phyloP scores from a whole-genome alignment of 2,888 invertebrate species.

The Mythimna lalbum region DNA sequence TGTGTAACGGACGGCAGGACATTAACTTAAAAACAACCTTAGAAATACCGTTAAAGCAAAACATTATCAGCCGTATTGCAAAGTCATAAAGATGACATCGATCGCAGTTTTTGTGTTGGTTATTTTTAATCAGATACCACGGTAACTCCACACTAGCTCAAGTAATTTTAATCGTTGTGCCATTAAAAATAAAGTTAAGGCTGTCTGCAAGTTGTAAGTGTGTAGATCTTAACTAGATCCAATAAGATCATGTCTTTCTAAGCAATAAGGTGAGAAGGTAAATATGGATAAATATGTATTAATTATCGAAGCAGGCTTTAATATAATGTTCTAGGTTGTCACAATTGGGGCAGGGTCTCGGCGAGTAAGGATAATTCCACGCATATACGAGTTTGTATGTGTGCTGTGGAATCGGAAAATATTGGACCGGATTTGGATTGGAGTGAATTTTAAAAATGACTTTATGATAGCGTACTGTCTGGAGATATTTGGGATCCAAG shows the following conservation, averaged over 20 bases:
- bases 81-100: not conserved
- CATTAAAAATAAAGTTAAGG: not conserved
- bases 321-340: constrained; percentile 59
- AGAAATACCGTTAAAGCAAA: not conserved
- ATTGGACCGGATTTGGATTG: constrained; percentile 4
- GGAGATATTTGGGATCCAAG: not conserved
- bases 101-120: constrained; percentile 13
- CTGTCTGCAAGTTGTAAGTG: constrained; percentile 2
- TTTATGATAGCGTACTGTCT: not conserved
- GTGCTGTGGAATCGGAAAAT: constrained; percentile 35
- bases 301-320: constrained; percentile 61
- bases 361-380: constrained; percentile 54
- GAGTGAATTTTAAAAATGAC: not conserved
- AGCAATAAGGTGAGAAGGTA: constrained; percentile 45
- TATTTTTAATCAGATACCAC: constrained; percentile 27
- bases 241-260: constrained; percentile 52
- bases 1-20: constrained; percentile 33
- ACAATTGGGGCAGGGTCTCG: constrained; percentile 63
- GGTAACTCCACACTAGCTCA: not conserved
- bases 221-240: constrained; percentile 47
- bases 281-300: constrained; percentile 64
- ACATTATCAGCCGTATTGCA: not conserved
- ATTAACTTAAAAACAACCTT: constrained; percentile 39
- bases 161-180: not conserved
- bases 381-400: constrained; percentile 5